Base-by-base conservation (phyloP, 2,888 invertebrate genomes). In the Protula sp. region DNA sequence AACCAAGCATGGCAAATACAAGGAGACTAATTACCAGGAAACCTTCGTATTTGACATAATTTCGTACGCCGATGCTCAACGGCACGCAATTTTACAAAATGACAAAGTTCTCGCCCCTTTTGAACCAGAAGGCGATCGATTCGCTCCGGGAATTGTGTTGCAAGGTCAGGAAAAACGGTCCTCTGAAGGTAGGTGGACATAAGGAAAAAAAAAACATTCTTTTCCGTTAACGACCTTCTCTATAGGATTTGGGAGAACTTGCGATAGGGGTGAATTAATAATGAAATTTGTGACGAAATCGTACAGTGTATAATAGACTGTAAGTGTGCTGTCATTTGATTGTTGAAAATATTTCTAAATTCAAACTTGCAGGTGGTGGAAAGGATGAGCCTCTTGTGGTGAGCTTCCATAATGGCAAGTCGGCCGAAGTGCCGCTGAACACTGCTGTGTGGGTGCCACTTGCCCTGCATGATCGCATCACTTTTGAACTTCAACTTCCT, bases 41-140 rank as follows among this genome's bases (percentile, higher is more conserved):
- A 80, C 80, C 0, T 72, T 68, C 59, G 71, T 80, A 2, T 72
- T 71, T 67, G 79, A 81, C 67, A 77, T 81, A 56, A 72, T 81
- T 5, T 75, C 76, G 54, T 70, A 71, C 54, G 68, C 66, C 3
- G 80, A 81, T 67, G 78, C 79, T 4, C 66, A 71, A 54, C 68
- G 77, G 14, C 79, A 79, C 59, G 68, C 78, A 2, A 72, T 80
- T 22, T 62, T 74, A 30, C 69, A 72, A 3, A 76, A 74, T 1
- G 80, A 81, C 63, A 72, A 70, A 58, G 61, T 64, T 14, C 61
- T 79, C 51, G 77, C 78, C 3, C 76, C 78, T 0, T 75, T 73
- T 72, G 74, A 77, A 59, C 74, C 73, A 29, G 75, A 75, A 30
- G 75, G 77, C 1, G 78, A 79, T 58, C 65, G 73, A 47, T 79